Conservation (phyloP, 23 tunicate genomes). For the Corella eumyota region DNA sequence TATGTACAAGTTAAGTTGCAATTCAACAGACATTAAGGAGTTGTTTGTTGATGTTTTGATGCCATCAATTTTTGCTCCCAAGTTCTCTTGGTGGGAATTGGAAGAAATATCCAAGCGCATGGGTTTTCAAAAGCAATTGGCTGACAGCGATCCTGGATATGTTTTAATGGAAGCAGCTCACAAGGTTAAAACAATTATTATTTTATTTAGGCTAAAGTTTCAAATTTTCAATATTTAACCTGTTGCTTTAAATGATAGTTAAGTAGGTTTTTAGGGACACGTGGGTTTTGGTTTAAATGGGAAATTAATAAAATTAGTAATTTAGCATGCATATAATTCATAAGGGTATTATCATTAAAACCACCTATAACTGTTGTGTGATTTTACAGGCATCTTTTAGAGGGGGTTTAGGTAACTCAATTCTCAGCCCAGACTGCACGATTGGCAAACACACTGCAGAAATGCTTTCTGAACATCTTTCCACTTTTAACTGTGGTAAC, state of each 20-base stretch:
- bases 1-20: slow-evolving; percentile 24
- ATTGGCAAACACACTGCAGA: slow-evolving; percentile 77
- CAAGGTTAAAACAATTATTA: slow-evolving; percentile 15
- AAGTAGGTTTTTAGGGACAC: background rate
- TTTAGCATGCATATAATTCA: background rate
- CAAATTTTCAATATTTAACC: background rate
- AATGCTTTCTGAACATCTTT: slow-evolving; percentile 28
- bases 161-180: slow-evolving; percentile 61
- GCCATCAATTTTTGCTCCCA: slow-evolving; percentile 39
- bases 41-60: slow-evolving; percentile 31
- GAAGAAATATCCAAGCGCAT: slow-evolving; percentile 26
- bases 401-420: slow-evolving; percentile 31
- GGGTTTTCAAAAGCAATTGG: slow-evolving; percentile 45
- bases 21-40: slow-evolving; percentile 26
- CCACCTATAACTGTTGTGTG: too few species aligned
- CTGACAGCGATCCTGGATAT: slow-evolving; percentile 37
- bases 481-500: slow-evolving; percentile 17
- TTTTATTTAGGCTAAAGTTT: background rate
- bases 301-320: too few species aligned
- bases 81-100: slow-evolving; percentile 74
- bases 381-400: slow-evolving; percentile 57
- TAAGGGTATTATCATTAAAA: background rate
- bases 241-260: background rate
- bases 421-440: slow-evolving; percentile 55
- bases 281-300: too few species aligned